phyloP scores from a whole-genome alignment of 1,140 invertebrate genomes.

The Lethrus apterus region DNA sequence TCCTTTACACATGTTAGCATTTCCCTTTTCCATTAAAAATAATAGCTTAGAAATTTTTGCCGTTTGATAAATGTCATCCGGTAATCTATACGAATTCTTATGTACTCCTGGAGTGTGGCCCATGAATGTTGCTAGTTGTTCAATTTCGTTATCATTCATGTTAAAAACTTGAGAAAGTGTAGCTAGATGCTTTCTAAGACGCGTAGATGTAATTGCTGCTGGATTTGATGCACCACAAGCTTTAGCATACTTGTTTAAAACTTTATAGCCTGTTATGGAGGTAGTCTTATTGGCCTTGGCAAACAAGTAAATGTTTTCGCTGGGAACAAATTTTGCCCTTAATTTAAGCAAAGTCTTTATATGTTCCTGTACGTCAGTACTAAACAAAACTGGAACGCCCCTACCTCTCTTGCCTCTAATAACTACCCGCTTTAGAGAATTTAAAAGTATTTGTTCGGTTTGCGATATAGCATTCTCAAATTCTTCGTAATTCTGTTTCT shows the following conservation, averaged over 20 bases:
- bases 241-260: conserved; percentile 26
- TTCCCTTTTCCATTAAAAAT: not conserved
- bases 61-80: conserved; percentile 20
- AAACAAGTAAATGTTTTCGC: conserved; percentile 4
- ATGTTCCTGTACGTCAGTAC: conserved; percentile 7
- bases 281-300: not conserved
- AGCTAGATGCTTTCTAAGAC: conserved; percentile 34
- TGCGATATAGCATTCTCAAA: conserved; percentile 13
- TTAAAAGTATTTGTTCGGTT: conserved; percentile 20
- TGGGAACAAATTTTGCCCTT: not conserved
- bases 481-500: conserved; percentile 21
- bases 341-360: conserved; percentile 9
- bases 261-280: conserved; percentile 25
- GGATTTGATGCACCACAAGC: conserved; percentile 28
- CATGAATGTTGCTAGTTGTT: conserved; percentile 26
- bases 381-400: conserved; percentile 13
- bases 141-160: conserved; percentile 26
- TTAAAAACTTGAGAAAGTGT: conserved; percentile 36
- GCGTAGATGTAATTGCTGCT: conserved; percentile 18
- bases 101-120: conserved; percentile 21
- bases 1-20: conserved; percentile 12
- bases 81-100: conserved; percentile 19
- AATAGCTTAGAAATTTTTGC: conserved; percentile 32
- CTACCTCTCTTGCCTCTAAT: conserved; percentile 14
- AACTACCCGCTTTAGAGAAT: conserved; percentile 19